A percentile compares a stretch with the other conserved stretches of the same genome.
phyloP scores from a whole-genome alignment of 2,797 vertebrate species.

The Sciurus vulgaris region DNA sequence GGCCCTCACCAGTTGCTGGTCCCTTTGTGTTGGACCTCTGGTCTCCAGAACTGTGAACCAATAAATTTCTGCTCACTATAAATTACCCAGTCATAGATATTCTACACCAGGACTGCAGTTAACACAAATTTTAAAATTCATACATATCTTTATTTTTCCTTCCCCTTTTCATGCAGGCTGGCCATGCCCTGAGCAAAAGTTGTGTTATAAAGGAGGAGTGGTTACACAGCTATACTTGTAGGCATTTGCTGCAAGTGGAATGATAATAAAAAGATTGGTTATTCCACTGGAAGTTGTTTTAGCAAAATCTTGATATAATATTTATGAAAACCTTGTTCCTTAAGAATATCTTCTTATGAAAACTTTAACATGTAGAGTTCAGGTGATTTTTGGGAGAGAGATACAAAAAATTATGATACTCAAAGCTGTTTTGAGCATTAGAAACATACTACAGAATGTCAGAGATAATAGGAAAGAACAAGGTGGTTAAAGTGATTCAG shows the following conservation, averaged over 20 bases:
- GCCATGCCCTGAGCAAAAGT: not conserved
- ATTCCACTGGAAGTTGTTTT: slow-evolving; percentile 2
- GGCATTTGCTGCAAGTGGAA: not conserved
- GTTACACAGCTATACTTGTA: not conserved
- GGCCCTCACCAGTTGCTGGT: too few species aligned
- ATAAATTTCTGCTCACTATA: not conserved
- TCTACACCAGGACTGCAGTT: not conserved
- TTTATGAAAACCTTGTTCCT: not conserved
- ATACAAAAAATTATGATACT: slow-evolving; percentile 10
- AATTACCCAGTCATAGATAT: not conserved
- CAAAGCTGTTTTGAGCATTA: not conserved
- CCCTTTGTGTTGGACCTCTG: too few species aligned
- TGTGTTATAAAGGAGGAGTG: not conserved
- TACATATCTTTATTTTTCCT: not conserved
- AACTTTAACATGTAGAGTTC: not conserved
- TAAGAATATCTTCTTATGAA: not conserved
- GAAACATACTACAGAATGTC: not conserved
- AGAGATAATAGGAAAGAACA: not conserved
- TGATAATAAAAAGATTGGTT: not conserved
- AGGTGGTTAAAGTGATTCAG: not conserved
- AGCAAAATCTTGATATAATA: not conserved
- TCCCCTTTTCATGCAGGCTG: not conserved
- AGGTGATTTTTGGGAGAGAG: not conserved
- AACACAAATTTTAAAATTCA: slow-evolving; percentile 14
- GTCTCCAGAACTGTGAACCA: not conserved